Conservation (phyloP, 2,797 vertebrate genomes). For the Phylloscopus collybita region DNA sequence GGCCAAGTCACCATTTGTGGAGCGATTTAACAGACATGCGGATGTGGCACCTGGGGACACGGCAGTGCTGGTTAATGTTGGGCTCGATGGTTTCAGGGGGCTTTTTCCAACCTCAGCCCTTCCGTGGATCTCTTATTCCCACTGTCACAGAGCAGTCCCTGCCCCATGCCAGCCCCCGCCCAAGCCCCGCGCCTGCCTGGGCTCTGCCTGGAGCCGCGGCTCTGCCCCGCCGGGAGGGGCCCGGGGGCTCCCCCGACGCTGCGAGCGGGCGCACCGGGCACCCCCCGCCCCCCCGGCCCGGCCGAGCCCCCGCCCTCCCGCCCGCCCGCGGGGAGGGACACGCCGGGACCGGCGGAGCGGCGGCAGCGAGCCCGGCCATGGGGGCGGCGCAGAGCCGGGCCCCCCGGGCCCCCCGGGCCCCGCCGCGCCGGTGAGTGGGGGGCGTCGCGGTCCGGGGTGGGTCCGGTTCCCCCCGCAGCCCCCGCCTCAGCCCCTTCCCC, state of each 20-base stretch:
- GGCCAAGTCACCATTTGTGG: neutral
- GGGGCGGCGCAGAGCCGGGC: neutral
- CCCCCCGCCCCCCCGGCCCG: neutral
- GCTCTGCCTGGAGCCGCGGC: neutral
- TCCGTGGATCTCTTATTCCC: neutral
- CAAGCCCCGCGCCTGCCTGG: neutral
- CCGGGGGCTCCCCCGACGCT: neutral
- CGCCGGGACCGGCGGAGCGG: neutral
- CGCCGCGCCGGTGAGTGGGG: neutral
- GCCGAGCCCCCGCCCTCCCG: neutral
- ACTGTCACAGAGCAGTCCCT: accelerated
- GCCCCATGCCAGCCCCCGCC: neutral
- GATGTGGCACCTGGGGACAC: neutral
- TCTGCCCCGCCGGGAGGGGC: neutral
- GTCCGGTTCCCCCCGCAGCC: neutral
- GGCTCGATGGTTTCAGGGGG: neutral
- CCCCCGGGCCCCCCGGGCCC: neutral
- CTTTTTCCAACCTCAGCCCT: neutral
- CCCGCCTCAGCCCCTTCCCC: neutral
- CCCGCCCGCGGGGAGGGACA: neutral
- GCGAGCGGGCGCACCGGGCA: neutral
- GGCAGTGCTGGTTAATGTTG: neutral
- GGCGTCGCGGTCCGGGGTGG: too few relatives aligned
- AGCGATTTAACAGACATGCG: neutral
- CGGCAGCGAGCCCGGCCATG: neutral